phyloP scores from a whole-genome alignment of 2,888 invertebrate species.

The Fragum sueziense region DNA sequence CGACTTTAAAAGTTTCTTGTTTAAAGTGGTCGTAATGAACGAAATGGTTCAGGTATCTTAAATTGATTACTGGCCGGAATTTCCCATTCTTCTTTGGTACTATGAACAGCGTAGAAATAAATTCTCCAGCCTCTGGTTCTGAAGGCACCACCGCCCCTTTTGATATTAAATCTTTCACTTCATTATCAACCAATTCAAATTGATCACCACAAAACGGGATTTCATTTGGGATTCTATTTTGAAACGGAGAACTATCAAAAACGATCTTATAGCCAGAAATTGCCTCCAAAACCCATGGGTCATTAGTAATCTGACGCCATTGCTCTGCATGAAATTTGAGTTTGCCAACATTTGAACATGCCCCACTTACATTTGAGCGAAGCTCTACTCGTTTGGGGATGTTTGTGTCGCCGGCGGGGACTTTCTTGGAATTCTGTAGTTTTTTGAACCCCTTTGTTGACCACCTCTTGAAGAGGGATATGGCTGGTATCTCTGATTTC shows the following conservation, averaged over 20 bases:
- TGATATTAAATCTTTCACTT: neutral
- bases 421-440: neutral
- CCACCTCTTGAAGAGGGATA: neutral
- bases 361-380: neutral
- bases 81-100: slow-evolving; percentile 25
- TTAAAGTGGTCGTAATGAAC: slow-evolving; percentile 47
- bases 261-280: neutral
- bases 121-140: too few relatives aligned
- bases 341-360: slow-evolving; percentile 4
- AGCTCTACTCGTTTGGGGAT: neutral
- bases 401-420: neutral
- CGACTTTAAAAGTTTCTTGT: slow-evolving; percentile 19
- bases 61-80: too few relatives aligned
- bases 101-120: slow-evolving; percentile 18
- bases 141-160: too few relatives aligned
- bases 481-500: neutral
- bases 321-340: neutral
- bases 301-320: neutral
- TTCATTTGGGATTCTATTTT: neutral
- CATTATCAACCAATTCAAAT: too few relatives aligned
- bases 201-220: too few relatives aligned
- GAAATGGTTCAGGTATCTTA: slow-evolving; percentile 39
- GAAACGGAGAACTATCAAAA: slow-evolving; percentile 1
- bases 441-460: neutral
- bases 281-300: neutral